Percentiles rank a stretch among this genome's conserved stretches.
phyloP scores from a whole-genome alignment of 2,888 invertebrate species.

The Listrodromus nycthemerus region DNA sequence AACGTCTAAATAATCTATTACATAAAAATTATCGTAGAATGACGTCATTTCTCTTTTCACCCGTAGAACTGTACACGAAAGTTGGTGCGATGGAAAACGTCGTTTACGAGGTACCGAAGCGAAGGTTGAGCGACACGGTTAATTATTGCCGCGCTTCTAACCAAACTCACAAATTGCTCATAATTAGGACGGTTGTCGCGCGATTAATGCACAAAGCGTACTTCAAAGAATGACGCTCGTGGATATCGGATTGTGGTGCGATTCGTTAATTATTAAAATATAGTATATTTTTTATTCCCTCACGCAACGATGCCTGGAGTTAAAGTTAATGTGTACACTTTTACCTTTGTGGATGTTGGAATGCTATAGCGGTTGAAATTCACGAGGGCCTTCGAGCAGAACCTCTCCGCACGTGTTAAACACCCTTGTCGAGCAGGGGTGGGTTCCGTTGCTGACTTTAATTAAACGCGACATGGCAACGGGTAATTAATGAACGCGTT shows the following conservation, averaged over 20 bases:
- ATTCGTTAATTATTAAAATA: conserved; percentile 15
- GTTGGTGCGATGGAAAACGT: not conserved
- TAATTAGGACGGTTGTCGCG: not conserved
- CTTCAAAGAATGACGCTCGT: conserved; percentile 1
- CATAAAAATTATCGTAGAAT: not conserved
- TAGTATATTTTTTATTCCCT: conserved; percentile 3
- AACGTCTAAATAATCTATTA: not conserved
- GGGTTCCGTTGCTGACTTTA: conserved; percentile 52
- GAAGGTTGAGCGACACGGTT: not conserved
- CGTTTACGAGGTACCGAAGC: not conserved
- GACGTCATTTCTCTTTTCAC: not conserved
- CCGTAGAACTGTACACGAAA: not conserved
- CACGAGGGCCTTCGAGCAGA: conserved; percentile 40
- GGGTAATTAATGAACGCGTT: conserved; percentile 65
- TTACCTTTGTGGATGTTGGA: not conserved
- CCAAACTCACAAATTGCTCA: not conserved
- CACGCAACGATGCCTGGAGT: not conserved
- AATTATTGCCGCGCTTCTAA: not conserved
- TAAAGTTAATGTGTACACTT: conserved; percentile 23
- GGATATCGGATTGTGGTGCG: not conserved
- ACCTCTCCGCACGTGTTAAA: conserved; percentile 34
- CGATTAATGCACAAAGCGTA: not conserved
- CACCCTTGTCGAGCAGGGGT: conserved; percentile 21
- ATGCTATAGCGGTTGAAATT: conserved; percentile 27
- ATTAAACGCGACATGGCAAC: conserved; percentile 66